A percentile compares a stretch with the other conserved stretches of the same genome.
These are phyloP conservation scores for Marasmarcha lunaedactyla DNA, from an alignment of 2,888 invertebrate species.

Conservation along the genomic window DNA sequence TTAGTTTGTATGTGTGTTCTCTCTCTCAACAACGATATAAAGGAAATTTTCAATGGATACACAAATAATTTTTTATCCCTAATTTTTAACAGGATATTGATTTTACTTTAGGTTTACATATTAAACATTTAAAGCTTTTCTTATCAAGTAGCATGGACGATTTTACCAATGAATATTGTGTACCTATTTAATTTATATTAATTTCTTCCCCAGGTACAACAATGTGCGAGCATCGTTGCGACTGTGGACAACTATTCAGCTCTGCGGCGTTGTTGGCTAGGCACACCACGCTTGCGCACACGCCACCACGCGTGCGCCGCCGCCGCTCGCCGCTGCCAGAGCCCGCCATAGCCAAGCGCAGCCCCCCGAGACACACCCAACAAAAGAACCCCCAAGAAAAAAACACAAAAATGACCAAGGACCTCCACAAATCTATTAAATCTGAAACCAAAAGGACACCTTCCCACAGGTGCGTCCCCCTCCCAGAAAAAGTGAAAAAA, in stretches of 20 bases:
- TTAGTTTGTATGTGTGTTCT: conserved; percentile 1
- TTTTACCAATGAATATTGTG: too few species aligned
- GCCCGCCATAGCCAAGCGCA: conserved; percentile 11
- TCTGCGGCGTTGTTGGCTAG: conserved; percentile 50
- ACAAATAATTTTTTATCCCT: too few species aligned
- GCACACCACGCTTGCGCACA: conserved; percentile 59
- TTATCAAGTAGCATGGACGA: too few species aligned
- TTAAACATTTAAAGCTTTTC: too few species aligned
- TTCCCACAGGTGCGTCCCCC: conserved; percentile 45
- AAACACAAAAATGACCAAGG: conserved; percentile 13
- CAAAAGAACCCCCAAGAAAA: conserved; percentile 13
- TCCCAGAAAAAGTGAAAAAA: conserved; percentile 48
- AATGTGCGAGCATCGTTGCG: conserved; percentile 58
- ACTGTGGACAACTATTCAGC: conserved; percentile 58
- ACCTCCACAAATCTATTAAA: conserved; percentile 20
- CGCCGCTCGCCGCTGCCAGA: conserved; percentile 41
- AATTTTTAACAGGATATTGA: too few species aligned
- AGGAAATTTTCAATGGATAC: too few species aligned
- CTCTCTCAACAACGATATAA: too few species aligned
- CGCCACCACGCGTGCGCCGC: conserved; percentile 57
- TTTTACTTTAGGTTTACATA: too few species aligned
- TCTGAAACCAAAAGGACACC: conserved; percentile 19
- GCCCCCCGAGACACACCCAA: conserved; percentile 11
- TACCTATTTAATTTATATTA: too few species aligned
- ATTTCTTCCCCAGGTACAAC: conserved; percentile 26